phyloP scores from a whole-genome alignment of 2,888 invertebrate species.

The Drepanosiphum platanoidis region DNA sequence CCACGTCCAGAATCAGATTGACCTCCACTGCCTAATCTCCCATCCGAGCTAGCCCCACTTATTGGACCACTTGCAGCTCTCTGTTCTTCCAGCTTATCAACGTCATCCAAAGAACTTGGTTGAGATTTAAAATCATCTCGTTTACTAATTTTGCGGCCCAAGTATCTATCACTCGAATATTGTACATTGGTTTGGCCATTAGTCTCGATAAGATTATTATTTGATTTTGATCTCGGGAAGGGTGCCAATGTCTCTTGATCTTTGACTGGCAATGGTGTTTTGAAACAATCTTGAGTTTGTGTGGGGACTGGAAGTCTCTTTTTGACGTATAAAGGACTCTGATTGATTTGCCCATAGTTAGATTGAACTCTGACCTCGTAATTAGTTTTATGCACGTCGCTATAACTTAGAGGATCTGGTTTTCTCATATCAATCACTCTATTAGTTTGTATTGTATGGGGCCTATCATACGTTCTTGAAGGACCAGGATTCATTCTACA shows the following conservation, averaged over 20 bases:
- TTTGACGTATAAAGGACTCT: constrained; percentile 50
- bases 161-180: constrained; percentile 52
- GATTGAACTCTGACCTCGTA: constrained; percentile 63
- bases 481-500: constrained; percentile 39
- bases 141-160: constrained; percentile 49
- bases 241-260: not conserved
- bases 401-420: constrained; percentile 48
- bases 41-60: constrained; percentile 73
- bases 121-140: constrained; percentile 60
- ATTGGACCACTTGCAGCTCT: constrained; percentile 61
- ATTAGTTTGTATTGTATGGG: constrained; percentile 57
- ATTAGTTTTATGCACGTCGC: constrained; percentile 63
- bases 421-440: constrained; percentile 56
- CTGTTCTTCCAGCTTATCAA: constrained; percentile 49
- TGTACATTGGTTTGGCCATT: constrained; percentile 42
- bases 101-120: constrained; percentile 59
- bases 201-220: constrained; percentile 44
- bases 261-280: constrained; percentile 40
- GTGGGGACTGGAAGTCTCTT: constrained; percentile 32
- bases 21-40: constrained; percentile 73
- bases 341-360: constrained; percentile 53
- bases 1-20: constrained; percentile 83
- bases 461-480: constrained; percentile 40
- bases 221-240: constrained; percentile 52
- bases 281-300: constrained; percentile 46